These are phyloP conservation scores for Triplophysa rosa DNA, from an alignment of 2,113 vertebrate species.

Conservation along the genomic window DNA sequence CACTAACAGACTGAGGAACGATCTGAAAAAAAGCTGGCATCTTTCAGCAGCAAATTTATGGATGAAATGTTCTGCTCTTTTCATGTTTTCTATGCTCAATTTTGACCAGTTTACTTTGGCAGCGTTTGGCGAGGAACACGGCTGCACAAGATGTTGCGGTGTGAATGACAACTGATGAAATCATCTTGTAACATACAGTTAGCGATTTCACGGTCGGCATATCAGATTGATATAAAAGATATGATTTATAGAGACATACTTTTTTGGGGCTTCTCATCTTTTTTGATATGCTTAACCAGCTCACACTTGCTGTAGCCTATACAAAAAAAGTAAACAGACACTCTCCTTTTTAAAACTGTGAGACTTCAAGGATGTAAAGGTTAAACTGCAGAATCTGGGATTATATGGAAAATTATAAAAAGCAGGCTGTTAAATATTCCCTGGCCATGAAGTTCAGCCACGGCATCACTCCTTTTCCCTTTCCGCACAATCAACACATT, in stretches of 20 bases:
- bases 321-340: background rate
- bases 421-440: slow-evolving; percentile 20
- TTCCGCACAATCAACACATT: slow-evolving; percentile 57
- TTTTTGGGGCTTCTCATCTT: background rate
- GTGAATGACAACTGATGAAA: slow-evolving; percentile 50
- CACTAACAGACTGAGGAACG: slow-evolving; percentile 39
- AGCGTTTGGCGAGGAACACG: slow-evolving; percentile 37
- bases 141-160: slow-evolving; percentile 39
- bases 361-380: slow-evolving; percentile 34
- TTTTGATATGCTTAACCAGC: background rate
- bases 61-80: slow-evolving; percentile 54
- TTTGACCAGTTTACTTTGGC: slow-evolving; percentile 57
- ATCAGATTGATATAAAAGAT: background rate
- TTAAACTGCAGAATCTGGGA: slow-evolving; percentile 29
- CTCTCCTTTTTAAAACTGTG: background rate
- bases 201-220: background rate
- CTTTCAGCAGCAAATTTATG: slow-evolving; percentile 45
- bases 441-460: slow-evolving; percentile 48
- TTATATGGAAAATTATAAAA: slow-evolving; percentile 54
- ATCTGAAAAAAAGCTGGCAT: slow-evolving; percentile 46
- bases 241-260: background rate
- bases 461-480: slow-evolving; percentile 54
- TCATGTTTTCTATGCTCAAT: slow-evolving; percentile 51
- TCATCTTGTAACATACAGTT: slow-evolving; percentile 46
- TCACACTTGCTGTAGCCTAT: background rate